A percentile compares a stretch with the other conserved stretches of the same genome.
Conservation (phyloP, 2,113 vertebrate genomes). For the Nothoprocta pentlandii region DNA sequence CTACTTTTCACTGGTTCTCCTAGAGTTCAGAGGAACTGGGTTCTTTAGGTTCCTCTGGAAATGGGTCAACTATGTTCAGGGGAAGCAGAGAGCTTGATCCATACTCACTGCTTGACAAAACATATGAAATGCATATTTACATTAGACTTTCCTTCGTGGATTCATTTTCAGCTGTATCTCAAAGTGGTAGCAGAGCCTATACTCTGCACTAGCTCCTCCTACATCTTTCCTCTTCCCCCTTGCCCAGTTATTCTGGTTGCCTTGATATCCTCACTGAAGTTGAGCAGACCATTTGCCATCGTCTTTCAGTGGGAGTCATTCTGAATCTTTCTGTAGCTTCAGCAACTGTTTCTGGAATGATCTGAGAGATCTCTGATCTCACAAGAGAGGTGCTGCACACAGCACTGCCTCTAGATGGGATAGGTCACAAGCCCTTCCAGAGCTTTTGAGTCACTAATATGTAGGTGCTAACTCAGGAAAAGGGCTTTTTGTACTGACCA, state of each 20-base stretch:
- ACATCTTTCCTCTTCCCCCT: background rate
- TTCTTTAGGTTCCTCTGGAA: slow-evolving; percentile 7
- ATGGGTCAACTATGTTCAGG: background rate
- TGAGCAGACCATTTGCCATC: background rate
- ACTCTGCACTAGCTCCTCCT: background rate
- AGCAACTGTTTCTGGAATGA: background rate
- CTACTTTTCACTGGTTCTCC: background rate
- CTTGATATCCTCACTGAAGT: background rate
- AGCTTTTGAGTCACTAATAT: background rate
- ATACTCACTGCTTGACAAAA: background rate
- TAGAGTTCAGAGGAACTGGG: background rate
- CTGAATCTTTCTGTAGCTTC: background rate
- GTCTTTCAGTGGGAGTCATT: background rate
- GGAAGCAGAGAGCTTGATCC: background rate
- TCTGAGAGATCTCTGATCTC: background rate
- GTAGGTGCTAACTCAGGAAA: background rate
- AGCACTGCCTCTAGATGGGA: fast-evolving
- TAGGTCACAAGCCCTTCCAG: background rate
- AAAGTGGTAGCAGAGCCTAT: background rate
- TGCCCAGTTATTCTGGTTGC: background rate
- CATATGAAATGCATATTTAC: background rate
- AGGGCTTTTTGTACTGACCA: background rate
- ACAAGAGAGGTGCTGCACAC: background rate
- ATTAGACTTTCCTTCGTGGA: background rate
- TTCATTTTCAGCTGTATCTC: background rate